Conservation (phyloP, 2,888 invertebrate species). For the Endomychus coccineus region DNA sequence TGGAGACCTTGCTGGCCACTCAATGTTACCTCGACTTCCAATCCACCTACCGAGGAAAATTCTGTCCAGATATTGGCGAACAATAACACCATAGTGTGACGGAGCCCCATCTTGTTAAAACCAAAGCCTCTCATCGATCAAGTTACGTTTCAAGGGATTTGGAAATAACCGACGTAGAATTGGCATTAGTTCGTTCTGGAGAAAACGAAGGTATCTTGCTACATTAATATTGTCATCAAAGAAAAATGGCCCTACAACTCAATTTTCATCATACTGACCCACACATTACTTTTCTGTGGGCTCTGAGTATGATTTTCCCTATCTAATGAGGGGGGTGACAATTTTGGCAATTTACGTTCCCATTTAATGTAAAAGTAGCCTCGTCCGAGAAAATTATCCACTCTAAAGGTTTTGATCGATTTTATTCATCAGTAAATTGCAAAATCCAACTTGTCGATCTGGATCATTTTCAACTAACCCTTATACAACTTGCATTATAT, state of each 20-base stretch:
- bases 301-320: slow-evolving; percentile 13
- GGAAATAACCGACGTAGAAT: slow-evolving; percentile 6
- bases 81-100: slow-evolving; percentile 9
- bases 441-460: too few species aligned
- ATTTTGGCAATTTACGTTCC: slow-evolving; percentile 10
- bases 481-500: too few species aligned
- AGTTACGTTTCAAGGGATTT: slow-evolving; percentile 9
- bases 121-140: slow-evolving; percentile 11
- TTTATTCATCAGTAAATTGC: slow-evolving; percentile 10
- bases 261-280: slow-evolving; percentile 5
- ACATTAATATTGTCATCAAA: slow-evolving; percentile 9
- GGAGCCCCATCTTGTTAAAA: slow-evolving; percentile 14
- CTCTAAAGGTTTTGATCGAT: slow-evolving; percentile 9
- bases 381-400: slow-evolving; percentile 11
- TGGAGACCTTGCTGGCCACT: slow-evolving; percentile 14
- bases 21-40: slow-evolving; percentile 11
- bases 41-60: slow-evolving; percentile 7
- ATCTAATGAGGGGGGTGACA: slow-evolving; percentile 13
- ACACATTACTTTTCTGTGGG: slow-evolving; percentile 11
- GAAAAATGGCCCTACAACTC: slow-evolving; percentile 6
- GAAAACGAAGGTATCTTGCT: slow-evolving; percentile 5
- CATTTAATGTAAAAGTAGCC: slow-evolving; percentile 11
- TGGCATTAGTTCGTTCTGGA: slow-evolving; percentile 8
- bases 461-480: too few species aligned
- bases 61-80: slow-evolving; percentile 8